Percentiles rank a stretch among this genome's conserved stretches.
These are phyloP conservation scores for Tetrao urogallus DNA, from an alignment of 2,113 vertebrate species.

Conservation along the genomic window DNA sequence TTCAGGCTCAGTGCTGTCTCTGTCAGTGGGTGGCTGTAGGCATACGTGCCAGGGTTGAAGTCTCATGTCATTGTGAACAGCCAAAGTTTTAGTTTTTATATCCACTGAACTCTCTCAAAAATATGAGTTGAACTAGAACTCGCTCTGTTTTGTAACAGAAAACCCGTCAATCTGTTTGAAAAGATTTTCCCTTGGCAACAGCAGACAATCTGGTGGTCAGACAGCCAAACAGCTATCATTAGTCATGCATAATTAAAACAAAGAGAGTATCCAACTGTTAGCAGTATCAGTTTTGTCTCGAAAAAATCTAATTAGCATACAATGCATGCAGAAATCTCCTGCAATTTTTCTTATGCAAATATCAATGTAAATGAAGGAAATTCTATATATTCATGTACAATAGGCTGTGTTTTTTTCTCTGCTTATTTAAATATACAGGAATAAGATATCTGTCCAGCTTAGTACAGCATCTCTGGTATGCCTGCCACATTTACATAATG, in stretches of 20 bases:
- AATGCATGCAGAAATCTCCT: background rate
- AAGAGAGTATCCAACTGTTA: conserved; percentile 48
- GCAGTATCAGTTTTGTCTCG: conserved; percentile 12
- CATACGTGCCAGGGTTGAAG: background rate
- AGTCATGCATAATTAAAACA: conserved; percentile 68
- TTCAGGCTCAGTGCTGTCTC: background rate
- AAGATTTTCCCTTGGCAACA: conserved; percentile 53
- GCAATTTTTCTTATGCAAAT: background rate
- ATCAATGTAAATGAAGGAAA: background rate
- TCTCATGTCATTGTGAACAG: too few species aligned
- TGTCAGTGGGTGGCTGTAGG: background rate
- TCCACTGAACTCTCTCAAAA: background rate
- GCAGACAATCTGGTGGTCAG: conserved; percentile 58
- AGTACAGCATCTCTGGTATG: background rate
- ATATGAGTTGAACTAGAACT: background rate
- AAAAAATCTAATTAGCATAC: conserved; percentile 6
- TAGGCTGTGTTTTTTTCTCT: background rate
- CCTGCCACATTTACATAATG: background rate
- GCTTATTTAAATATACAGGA: background rate
- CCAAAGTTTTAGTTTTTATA: background rate
- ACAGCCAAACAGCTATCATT: conserved; percentile 50
- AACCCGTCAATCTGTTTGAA: conserved; percentile 18
- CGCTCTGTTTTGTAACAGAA: background rate
- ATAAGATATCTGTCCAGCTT: background rate
- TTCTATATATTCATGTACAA: background rate